Base-by-base conservation (phyloP, 2,888 invertebrate genomes). In the Idaea dimidiata region DNA sequence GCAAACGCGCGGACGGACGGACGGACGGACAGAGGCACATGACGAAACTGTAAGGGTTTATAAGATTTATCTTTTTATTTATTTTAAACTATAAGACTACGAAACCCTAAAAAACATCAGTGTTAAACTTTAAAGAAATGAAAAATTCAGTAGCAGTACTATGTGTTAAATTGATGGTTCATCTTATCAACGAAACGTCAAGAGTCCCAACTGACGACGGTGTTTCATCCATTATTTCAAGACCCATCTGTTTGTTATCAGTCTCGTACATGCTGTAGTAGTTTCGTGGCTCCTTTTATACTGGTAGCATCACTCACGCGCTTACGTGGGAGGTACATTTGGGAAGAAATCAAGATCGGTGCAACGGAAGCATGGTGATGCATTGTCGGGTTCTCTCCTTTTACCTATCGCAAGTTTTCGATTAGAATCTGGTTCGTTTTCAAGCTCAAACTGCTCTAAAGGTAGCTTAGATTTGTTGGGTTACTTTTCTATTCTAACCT, bases 291-390 rank as follows among this genome's bases (percentile, higher is more conserved):
- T 43, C 43, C 43, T 14, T 43, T 43, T 43, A 43, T 43, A 43
- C 43, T 43, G 43, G 43, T 8, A 14, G 43, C 43, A 43, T 43
- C 43, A 43, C 43, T 43, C 43, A 43, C 43, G 43, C 43, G 43
- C 77, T 88, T 81, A 87, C 84, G 89, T 89, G 87, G 90, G 90
- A 88, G 88, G 88, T 86, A 85, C 81, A 83, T 87, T 87, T 84
- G 81, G 80, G 84, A 84, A 84, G 86, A 82, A 85, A 91, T 91
- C 91, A 90, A 89, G 90, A 91, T 90, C 79, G 84, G 81, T 87
- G 87, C 86, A 89, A 85, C 88, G 90, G 89, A 90, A 91, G 90
- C 87, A 80, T 84, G 85, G 88, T 91, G 89, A 91, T 91, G 89
- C 88, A 91, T 91, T 85, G 84, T 87, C 74, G 77, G 83, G 79